Evolutionary conservation across 2,888 invertebrate species (phyloP).

Genomic region (Chloroclysta siterata): DNA sequence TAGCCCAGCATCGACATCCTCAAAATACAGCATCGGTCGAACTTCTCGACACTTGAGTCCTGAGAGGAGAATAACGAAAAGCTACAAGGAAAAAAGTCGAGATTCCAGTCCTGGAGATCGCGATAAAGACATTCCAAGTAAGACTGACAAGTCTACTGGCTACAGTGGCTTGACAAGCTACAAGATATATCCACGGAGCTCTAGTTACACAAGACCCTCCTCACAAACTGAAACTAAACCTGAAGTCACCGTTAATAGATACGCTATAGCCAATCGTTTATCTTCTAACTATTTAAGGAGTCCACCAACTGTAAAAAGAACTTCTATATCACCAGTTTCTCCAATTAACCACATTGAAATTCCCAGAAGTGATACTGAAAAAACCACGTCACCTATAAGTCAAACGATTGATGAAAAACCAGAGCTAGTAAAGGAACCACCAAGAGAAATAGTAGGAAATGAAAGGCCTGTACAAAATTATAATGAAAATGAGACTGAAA

Average conservation of each 20-base stretch:
- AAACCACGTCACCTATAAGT: conserved; percentile 51
- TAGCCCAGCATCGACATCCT: conserved; percentile 78
- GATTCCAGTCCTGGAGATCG: conserved; percentile 85
- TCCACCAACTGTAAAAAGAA: conserved; percentile 69
- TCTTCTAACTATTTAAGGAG: conserved; percentile 75
- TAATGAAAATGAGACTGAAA: conserved; percentile 65
- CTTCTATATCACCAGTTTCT: conserved; percentile 73
- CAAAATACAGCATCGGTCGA: conserved; percentile 73
- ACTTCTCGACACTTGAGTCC: conserved; percentile 80
- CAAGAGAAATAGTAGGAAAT: conserved; percentile 10
- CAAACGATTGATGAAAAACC: conserved; percentile 49
- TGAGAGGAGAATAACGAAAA: conserved; percentile 71
- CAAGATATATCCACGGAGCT: conserved; percentile 81
- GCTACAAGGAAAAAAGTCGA: conserved; percentile 74
- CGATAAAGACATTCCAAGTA: conserved; percentile 84
- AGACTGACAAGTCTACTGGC: conserved; percentile 82
- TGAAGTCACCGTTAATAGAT: conserved; percentile 66
- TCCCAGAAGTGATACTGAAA: conserved; percentile 56
- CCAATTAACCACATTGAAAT: conserved; percentile 64
- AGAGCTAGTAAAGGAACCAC: conserved; percentile 41
- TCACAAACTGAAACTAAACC: conserved; percentile 58
- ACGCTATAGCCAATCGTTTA: conserved; percentile 73
- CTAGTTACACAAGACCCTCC: conserved; percentile 62
- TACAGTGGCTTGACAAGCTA: conserved; percentile 80
- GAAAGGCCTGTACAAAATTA: conserved; percentile 16